These are phyloP conservation scores for Pristionchus entomophagus DNA, from an alignment of 2,888 invertebrate species.

Conservation along the genomic window DNA sequence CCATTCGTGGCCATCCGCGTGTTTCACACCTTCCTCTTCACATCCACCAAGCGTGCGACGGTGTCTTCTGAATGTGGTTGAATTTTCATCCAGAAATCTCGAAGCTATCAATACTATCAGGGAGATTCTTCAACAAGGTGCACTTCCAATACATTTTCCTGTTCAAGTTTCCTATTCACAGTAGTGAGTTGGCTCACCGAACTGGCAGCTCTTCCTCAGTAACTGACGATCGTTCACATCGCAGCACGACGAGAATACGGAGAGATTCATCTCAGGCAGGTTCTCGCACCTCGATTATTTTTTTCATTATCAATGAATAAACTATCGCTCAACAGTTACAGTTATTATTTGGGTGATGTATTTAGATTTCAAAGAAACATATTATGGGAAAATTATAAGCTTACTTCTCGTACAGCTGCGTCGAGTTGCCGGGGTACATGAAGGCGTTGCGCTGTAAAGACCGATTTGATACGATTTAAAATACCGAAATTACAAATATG, in stretches of 20 bases:
- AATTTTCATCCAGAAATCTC: no score
- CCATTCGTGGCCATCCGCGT: constrained; percentile 58
- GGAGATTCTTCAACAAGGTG: no score
- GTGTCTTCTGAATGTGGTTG: neutral
- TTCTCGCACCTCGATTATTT: constrained; percentile 35
- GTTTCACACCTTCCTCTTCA: constrained; percentile 50
- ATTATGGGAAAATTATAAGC: constrained; percentile 45
- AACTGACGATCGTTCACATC: neutral
- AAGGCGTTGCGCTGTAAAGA: constrained; percentile 70
- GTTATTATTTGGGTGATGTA: no score
- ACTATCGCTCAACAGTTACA: no score
- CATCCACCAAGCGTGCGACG: constrained; percentile 45
- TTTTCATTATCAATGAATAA: no score
- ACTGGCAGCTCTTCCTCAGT: neutral
- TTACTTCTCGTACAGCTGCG: constrained; percentile 62
- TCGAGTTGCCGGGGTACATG: constrained; percentile 67
- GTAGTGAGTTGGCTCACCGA: neutral
- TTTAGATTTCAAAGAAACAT: no score
- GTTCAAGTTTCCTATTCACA: no score
- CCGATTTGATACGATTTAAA: no score
- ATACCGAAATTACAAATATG: no score
- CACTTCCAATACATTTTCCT: no score
- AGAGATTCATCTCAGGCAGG: constrained; percentile 21
- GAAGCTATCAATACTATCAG: no score
- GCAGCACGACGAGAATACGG: constrained; percentile 25